Conservation (phyloP, 2,797 vertebrate genomes). For the Hafferia zeledoni region DNA sequence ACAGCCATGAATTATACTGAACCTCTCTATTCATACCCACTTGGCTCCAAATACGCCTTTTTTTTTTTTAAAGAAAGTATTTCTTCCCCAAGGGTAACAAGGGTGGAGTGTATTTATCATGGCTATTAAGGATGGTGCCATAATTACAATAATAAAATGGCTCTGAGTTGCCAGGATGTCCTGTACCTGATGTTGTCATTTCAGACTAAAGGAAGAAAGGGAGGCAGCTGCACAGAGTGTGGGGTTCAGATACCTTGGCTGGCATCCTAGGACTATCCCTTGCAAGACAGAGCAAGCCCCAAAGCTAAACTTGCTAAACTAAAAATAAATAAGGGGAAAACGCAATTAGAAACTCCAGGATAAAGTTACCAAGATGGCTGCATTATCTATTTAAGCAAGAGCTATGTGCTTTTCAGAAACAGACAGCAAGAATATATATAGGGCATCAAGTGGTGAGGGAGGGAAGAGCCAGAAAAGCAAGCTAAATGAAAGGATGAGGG, state of each 20-base stretch:
- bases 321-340: conserved; percentile 76
- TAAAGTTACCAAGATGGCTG: conserved; percentile 76
- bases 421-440: conserved; percentile 62
- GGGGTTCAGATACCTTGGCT: conserved; percentile 48
- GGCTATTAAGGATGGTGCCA: conserved; percentile 46
- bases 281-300: conserved; percentile 71
- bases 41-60: conserved; percentile 1
- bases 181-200: conserved; percentile 59
- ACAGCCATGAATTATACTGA: conserved; percentile 7
- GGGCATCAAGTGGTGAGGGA: conserved; percentile 47
- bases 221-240: not conserved
- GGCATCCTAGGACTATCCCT: conserved; percentile 60
- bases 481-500: conserved; percentile 47
- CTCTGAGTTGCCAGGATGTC: conserved; percentile 58
- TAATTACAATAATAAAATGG: conserved; percentile 67
- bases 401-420: conserved; percentile 37
- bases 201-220: conserved; percentile 46
- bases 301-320: conserved; percentile 68
- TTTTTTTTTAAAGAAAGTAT: not conserved
- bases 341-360: conserved; percentile 70
- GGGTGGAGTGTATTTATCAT: conserved; percentile 62
- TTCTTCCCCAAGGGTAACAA: conserved; percentile 45
- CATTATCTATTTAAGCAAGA: conserved; percentile 70
- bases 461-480: not conserved
- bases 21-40: conserved; percentile 12